Base-by-base conservation (phyloP, 2,888 invertebrate genomes). In the Nymphalis c-album region DNA sequence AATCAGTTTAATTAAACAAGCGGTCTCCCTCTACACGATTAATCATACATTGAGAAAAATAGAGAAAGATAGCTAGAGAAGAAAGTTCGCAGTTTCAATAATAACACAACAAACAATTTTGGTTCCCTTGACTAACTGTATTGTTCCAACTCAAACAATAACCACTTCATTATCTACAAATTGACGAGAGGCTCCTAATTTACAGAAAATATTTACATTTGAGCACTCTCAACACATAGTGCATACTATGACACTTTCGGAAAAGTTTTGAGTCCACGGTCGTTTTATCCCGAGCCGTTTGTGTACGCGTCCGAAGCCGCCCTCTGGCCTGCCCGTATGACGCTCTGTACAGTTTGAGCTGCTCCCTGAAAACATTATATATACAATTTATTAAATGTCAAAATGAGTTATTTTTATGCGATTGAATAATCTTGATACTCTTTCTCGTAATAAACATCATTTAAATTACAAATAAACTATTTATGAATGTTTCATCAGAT, bases 291-390 rank as follows among this genome's bases (percentile, higher is more conserved):
- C 0, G 92, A 92, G 2, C 93, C 93, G 70, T 84, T 87, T 31
- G 84, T 79, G 80, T 93, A 92, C 64, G 85, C 92, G 71, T 93
- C 93, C 1, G 92, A 87, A 8, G 93, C 92, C 2, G 87, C 90
- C 69, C 91, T 83, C 73, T 93, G 93, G 48, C 94, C 94, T 6
- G 94, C 93, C 69, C 93, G 90, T 70, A 95, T 93, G 73, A 95
- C 94, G 68, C 92, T 94, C 84, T 95, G 95, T 74, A 96, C 94
- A 26, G 95, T 94, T 77, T 94, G 94, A 26, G 95, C 95, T 74
- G 96, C 96, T 77, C 95, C 95, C 96, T 96, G 93, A 61, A 94
- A 93, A 57, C 47, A 2, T n/a, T 22, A 22, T 22, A 22, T 22
- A 22, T 22, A 22, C 22, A 40, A 40, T 40, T 40, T 40, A 40